Base-by-base conservation (phyloP, 1,140 invertebrate species). In the Thalassaphorura encarpata region DNA sequence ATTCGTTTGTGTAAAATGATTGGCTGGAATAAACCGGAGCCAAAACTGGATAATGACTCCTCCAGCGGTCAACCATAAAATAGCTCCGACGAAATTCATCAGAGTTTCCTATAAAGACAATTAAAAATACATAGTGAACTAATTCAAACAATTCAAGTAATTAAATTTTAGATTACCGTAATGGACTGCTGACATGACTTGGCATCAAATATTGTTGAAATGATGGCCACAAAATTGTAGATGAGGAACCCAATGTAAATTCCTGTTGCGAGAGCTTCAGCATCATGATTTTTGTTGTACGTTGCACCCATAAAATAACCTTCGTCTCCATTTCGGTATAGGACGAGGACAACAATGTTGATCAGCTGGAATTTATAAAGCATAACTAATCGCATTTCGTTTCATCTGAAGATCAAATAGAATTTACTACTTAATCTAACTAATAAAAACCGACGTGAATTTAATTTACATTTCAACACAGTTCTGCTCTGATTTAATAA, bases 271-370 rank as follows among this genome's bases (percentile, higher is more conserved):
- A 89, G 79, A 28, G 88, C 88, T 75, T 89, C 86, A 24, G 82
- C 82, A 67, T 89, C 86, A 1, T 84, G 80, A 69, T 82, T 85
- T 72, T 89, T 89, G 70, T 90, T 89, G 85, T 86, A 89, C 8
- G 84, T 86, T 28, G 85, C 86, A 36, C 86, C 85, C 39, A 90
- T 73, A 68, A 90, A 89, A 64, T 82, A 78, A 1, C 85, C 85
- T 42, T 80, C 77, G 68, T 83, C 82, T n/a, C 87, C 87, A 39
- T 81, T 83, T 60, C 86, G 79, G 70, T 90, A 89, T 1, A 89
- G 72, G 41, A 88, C 80, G 26, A 89, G 67, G 52, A 89, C 82
- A 15, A 89, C 82, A 49, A 89, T 72, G 69, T 88, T 89, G 41
- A 90, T 63, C 13, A 88, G 74, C 87, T 88, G 70, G 47, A 77